Base-by-base conservation (phyloP, 2,888 invertebrate genomes). In the Harpalus rubripes region DNA sequence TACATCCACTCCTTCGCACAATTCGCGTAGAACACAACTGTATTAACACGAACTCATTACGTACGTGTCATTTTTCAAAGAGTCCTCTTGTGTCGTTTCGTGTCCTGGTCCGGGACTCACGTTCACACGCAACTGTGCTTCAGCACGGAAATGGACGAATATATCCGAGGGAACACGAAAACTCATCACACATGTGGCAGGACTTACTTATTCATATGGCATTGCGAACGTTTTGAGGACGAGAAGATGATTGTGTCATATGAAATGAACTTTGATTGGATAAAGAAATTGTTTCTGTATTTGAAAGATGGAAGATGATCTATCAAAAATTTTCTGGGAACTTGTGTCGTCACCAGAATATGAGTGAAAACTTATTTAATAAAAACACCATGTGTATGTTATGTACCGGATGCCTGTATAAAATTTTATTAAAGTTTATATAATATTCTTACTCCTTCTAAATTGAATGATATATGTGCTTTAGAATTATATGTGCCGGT, bases 31-130 rank as follows among this genome's bases (percentile, higher is more conserved):
- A 74, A 74, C 18, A 74, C 52, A 65, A 68, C 44, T 68, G 56
- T n/a, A 52, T 65, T 81, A 81, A 52, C 81, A 68, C 81, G 39
- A 81, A n/a, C 63, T 59, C 63, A 80, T 80, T 80, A 81, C 22
- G 15, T 61, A 26, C 56, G 65, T 81, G 63, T 44, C 65, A 81
- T 81, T 79, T 79, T 79, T 79, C 79, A 79, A 79, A 79, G 79
- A 16, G 79, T 78, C 15, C 26, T 78, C 44, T 18, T 56, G 32
- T 44, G n/a, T 78, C 22, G 32, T 79, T n/a, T 8, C 12, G 56
- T 72, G 65, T 65, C 41, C 72, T 74, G 12, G 12, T 6, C 32
- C 68, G 16, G 68, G 41, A 68, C 32, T 32, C 5, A 32, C 32
- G 5, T 32, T 32, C 63, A 68, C 15, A 12, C 15, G 41, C 68